These are phyloP conservation scores for Acropternis orthonyx DNA, from an alignment of 2,797 vertebrate genomes.

Conservation along the genomic window DNA sequence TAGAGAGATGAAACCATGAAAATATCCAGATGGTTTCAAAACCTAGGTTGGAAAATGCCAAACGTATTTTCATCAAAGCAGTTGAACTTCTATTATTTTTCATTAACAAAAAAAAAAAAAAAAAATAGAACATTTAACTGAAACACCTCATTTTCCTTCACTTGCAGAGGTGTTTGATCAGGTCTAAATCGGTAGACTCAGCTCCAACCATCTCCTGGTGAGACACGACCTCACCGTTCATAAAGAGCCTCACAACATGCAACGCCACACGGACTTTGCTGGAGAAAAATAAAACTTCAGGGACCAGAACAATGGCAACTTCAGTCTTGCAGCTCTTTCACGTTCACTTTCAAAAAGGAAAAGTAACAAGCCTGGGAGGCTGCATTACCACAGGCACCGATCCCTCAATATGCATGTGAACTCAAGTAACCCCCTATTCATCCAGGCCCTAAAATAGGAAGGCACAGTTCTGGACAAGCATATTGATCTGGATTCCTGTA, in stretches of 20 bases:
- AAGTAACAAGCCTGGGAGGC: constrained; percentile 48
- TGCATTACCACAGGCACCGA: constrained; percentile 17
- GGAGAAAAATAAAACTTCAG: background rate
- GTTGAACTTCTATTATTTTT: background rate
- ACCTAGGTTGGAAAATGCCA: background rate
- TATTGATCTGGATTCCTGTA: constrained; percentile 73
- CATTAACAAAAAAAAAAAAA: background rate
- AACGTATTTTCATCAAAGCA: background rate
- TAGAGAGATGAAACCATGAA: background rate
- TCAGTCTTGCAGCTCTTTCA: constrained; percentile 45
- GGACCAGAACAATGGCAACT: constrained; percentile 25
- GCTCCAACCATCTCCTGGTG: background rate
- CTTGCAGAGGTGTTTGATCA: background rate
- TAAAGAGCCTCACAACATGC: background rate
- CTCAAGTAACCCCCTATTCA: constrained; percentile 69
- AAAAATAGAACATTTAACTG: background rate
- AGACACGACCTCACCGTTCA: constrained; percentile 16
- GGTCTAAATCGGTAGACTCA: background rate
- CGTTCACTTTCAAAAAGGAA: constrained; percentile 38
- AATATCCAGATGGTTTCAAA: background rate
- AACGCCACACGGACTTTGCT: background rate
- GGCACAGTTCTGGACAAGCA: constrained; percentile 61
- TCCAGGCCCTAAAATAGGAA: constrained; percentile 61
- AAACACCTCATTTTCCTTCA: background rate
- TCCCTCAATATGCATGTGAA: constrained; percentile 65